Evolutionary conservation across 1,140 invertebrate species (phyloP), one percentile per base, ranked within the genome.

Genomic region (Linepithema humile): DNA sequence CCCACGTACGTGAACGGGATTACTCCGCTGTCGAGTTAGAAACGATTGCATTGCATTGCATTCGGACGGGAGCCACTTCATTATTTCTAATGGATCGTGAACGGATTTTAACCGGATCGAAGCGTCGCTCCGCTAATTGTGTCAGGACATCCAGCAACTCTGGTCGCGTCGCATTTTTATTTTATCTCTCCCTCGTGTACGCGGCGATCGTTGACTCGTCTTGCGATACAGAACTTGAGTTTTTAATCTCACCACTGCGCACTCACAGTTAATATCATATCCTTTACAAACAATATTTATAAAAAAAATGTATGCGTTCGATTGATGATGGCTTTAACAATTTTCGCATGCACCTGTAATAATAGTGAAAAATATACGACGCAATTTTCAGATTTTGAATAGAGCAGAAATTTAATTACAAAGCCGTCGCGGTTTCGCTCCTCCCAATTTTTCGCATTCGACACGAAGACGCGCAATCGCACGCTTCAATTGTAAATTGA

Each of bases 31-130:
- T 50, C 32, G 43, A 75, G 65, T 67, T 20, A 83, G 53, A 77
- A 86, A 88, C 78, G 74, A 88, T 88, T 89, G 67, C 67, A 23
- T 88, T 73, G 59, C 65, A 59, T 88, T n/a, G n/a, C n/a, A n/a
- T 80, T 35, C 50, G n/a, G n/a, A 62, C 45, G 73, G 45, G 55
- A 78, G 65, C 50, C 70, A 80, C 70, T 85, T 89, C 82, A 38
- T 89, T 89, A 88, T 82, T 89, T 85, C 84, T 85, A 85, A 89
- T 89, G 73, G 83, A 85, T 85, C 45, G 69, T 38, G 43, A 78
- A 45, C 75, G 84, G 38, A 77, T 77, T 84, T 73, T 48, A 83
- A 83, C 45, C 29, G 62, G 32, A 78, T 78, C 62, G 40, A 75
- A 64, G 10, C 20, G 26, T 29, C 29, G 48, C 32, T 55, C n/a